Base-by-base conservation (phyloP, 2,113 vertebrate genomes). In the Glareola pratincola region DNA sequence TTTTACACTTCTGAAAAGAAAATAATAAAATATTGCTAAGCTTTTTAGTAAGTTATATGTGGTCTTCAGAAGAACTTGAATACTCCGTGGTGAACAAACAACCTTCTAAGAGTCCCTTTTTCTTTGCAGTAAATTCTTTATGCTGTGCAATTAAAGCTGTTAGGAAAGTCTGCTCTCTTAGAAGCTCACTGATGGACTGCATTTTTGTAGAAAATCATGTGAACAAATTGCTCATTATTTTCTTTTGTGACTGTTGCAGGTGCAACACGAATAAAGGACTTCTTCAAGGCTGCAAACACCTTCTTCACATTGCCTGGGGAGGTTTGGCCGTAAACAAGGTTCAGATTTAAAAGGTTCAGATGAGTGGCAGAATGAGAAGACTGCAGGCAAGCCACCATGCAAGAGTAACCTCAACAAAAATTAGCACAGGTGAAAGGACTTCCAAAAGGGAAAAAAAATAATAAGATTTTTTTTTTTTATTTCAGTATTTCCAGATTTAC, bases 1-100 rank as follows among this genome's bases (percentile, higher is more conserved):
- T 98, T 98, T 98, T 98, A 97, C 96, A 98, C 97, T 98, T 98
- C 94, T 97, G 96, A 96, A 98, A 98, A 95, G 96, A 97, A 98
- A 98, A 98, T 97, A 96, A 97, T 98, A 98, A 97, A 96, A 94
- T 91, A 94, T 95, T 89, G 92, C 76, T 97, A 96, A 98, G 97
- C 84, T 95, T 97, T 95, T 85, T 97, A 88, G 94, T 62, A 90
- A 73, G 60, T 77, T 93, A 94, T 95, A 95, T 96, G 94, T 60
- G 72, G 88, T 96, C 95, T 95, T 87, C 86, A 93, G 95, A 80
- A 96, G 93, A 97, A 92, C 85, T 94, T 94, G 92, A 93, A 97
- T 97, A 73, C 72, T 75, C 71, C 1, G 3, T 74, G 71, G 68
- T 85, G 54, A 92, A 94, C 85, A 96, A 97, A 85, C 81, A 96